These are phyloP conservation scores for Zeus faber DNA, from an alignment of 2,113 vertebrate species.

Conservation along the genomic window DNA sequence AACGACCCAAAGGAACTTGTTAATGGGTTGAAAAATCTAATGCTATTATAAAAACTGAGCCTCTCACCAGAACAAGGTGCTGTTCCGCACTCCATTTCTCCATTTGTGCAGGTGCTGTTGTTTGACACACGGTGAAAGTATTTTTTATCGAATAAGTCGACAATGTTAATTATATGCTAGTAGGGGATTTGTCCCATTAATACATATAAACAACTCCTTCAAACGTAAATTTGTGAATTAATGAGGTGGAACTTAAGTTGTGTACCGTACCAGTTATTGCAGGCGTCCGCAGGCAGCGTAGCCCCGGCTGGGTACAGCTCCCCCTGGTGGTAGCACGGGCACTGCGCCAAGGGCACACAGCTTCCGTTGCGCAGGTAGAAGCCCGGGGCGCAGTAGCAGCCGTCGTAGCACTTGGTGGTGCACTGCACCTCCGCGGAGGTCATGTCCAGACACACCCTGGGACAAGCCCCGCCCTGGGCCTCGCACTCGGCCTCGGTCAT, in stretches of 20 bases:
- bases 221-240: background rate
- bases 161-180: background rate
- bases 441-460: conserved; percentile 79
- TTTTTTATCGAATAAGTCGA: background rate
- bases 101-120: conserved; percentile 81
- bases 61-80: conserved; percentile 78
- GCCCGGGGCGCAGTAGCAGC: conserved; percentile 80
- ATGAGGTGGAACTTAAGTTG: background rate
- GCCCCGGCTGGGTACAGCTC: conserved; percentile 54
- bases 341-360: conserved; percentile 71
- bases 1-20: too few species aligned
- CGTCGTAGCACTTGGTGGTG: conserved; percentile 71
- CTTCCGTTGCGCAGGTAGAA: conserved; percentile 78
- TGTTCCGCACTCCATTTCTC: conserved; percentile 77
- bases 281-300: conserved; percentile 60
- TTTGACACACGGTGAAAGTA: conserved; percentile 14
- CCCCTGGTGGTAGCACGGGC: conserved; percentile 81
- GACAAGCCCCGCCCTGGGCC: conserved; percentile 75
- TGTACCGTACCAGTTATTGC: conserved; percentile 83
- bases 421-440: conserved; percentile 76
- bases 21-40: background rate
- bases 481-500: conserved; percentile 72
- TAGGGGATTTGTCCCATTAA: too few species aligned
- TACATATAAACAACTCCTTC: too few species aligned
- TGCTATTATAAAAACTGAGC: background rate